These are phyloP conservation scores for Andrena trimmerana DNA, from an alignment of 2,888 invertebrate genomes.

Conservation along the genomic window DNA sequence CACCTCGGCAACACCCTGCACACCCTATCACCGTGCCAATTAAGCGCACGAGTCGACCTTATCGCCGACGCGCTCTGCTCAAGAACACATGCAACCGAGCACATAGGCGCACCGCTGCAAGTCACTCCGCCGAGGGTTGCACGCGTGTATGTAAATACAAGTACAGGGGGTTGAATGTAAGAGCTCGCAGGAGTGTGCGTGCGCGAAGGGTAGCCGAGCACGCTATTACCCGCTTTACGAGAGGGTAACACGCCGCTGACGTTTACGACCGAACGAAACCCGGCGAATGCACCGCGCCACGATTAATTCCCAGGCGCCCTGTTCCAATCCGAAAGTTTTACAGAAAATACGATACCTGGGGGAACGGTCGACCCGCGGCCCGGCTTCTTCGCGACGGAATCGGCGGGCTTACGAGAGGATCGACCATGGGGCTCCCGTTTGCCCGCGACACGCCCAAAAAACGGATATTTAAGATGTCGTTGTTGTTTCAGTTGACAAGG, in stretches of 20 bases:
- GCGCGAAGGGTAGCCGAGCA: slow-evolving; percentile 16
- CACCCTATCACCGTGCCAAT: slow-evolving; percentile 17
- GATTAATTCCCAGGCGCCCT: slow-evolving; percentile 66
- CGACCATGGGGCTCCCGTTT: neutral
- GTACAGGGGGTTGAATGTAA: slow-evolving; percentile 22
- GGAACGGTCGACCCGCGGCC: slow-evolving; percentile 17
- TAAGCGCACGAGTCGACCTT: slow-evolving; percentile 56
- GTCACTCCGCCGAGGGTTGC: slow-evolving; percentile 30
- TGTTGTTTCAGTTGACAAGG: too few relatives aligned
- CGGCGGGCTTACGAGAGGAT: slow-evolving; percentile 7
- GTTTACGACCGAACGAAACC: slow-evolving; percentile 68
- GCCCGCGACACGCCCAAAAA: slow-evolving; percentile 15
- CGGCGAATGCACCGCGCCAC: slow-evolving; percentile 51
- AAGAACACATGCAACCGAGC: slow-evolving; percentile 24
- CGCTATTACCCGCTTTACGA: slow-evolving; percentile 59
- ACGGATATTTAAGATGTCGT: slow-evolving; percentile 23
- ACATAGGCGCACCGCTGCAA: slow-evolving; percentile 40
- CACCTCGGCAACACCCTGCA: slow-evolving; percentile 5
- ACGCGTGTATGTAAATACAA: slow-evolving; percentile 46
- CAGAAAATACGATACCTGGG: slow-evolving; percentile 62
- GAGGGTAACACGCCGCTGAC: slow-evolving; percentile 58
- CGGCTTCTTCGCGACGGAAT: neutral
- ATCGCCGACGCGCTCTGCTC: slow-evolving; percentile 54
- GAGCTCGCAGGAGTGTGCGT: neutral
- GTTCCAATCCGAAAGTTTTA: slow-evolving; percentile 64